Evolutionary conservation across 2,113 vertebrate genomes (phyloP), one percentile per base, ranked within the genome.

Genomic region (Oncorhynchus clarkii): DNA sequence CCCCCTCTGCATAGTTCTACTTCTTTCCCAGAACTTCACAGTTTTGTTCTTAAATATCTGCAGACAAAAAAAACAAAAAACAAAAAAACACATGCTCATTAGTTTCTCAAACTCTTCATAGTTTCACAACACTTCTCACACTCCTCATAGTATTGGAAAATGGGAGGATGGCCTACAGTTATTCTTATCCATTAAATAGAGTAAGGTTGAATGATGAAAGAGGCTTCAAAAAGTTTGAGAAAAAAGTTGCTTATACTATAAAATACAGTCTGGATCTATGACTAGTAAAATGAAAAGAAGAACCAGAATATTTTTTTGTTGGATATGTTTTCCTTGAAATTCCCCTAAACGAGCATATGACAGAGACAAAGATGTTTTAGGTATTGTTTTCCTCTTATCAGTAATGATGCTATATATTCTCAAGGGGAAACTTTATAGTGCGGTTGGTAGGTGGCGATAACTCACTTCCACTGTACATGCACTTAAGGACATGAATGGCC

Each of bases 61-160:
- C 71, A 74, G 78, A 34, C 31, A 5, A 81, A 45, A 34, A 34
- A 6, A 31, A 5, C 80, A 45, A 5, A 6, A 6, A 31, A 34
- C n/a, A n/a, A 31, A 76, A 84, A 84, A 84, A 81, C 60, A 74
- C 67, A 77, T 31, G 78, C 82, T 85, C 83, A 78, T 87, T 90
- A 88, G 83, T 81, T 54, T 60, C 71, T 74, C 64, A 71, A 60
- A 39, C 34, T 34, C 34, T 6, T 7, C 34, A 34, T 34, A 64
- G 79, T 67, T 73, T 74, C 27, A 26, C 9, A 39, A 39, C 34
- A 39, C 34, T 8, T 39, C 7, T 39, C 34, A 34, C 4, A 34
- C 31, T 34, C 31, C 31, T 34, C 31, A 34, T 34, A 34, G 31
- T 6, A 6, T 34, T 31, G 8, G 7, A 45, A 45, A 45, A 45